These are phyloP conservation scores for Callipepla squamata DNA, from an alignment of 2,113 vertebrate genomes.

Conservation along the genomic window DNA sequence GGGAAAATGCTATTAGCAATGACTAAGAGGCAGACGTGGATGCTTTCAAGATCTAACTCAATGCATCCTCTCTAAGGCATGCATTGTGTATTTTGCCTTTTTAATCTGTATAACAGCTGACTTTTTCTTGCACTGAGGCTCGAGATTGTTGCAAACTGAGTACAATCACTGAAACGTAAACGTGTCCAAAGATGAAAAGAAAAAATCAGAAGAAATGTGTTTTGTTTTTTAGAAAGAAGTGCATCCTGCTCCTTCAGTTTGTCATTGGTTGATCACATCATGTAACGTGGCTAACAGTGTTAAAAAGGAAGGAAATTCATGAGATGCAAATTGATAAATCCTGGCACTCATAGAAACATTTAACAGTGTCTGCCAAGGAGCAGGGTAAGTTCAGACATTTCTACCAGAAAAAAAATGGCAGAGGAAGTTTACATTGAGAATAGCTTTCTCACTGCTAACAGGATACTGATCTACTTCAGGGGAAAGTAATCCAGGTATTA, in stretches of 20 bases:
- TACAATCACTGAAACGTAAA: conserved; percentile 32
- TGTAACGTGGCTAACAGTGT: background rate
- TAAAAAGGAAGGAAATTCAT: background rate
- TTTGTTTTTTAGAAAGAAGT: background rate
- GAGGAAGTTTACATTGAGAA: background rate
- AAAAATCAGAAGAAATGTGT: background rate
- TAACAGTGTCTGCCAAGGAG: background rate
- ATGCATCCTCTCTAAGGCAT: conserved; percentile 11
- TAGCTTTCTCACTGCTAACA: background rate
- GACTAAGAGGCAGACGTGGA: conserved; percentile 46
- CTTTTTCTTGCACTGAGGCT: conserved; percentile 37
- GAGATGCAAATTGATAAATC: background rate
- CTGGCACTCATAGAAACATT: background rate
- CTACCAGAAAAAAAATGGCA: too few species aligned
- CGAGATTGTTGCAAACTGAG: conserved; percentile 9
- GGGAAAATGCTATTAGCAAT: background rate
- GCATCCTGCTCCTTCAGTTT: background rate
- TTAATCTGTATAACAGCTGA: conserved; percentile 34
- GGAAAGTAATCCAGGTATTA: background rate
- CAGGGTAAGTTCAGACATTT: background rate
- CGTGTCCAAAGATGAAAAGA: background rate
- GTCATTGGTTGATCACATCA: background rate
- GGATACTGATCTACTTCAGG: background rate
- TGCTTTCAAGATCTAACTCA: conserved; percentile 37
- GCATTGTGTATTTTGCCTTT: conserved; percentile 48